Conservation (phyloP, 2,797 vertebrate species). For the Sarcoramphus papa region DNA sequence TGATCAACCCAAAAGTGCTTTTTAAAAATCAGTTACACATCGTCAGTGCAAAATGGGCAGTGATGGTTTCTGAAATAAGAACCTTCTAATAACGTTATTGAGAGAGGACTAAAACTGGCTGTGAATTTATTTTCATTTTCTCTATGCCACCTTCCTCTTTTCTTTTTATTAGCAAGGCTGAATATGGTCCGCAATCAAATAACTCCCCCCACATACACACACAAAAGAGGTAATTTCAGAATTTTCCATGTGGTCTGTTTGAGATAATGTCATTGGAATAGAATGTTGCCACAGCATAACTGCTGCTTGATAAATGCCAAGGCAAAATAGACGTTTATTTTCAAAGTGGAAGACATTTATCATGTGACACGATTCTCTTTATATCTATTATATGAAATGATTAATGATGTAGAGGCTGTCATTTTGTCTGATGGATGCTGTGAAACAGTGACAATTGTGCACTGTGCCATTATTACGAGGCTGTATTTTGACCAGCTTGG, state of each 20-base stretch:
- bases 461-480: conserved; percentile 31
- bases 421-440: conserved; percentile 60
- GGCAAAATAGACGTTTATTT: conserved; percentile 61
- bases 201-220: background rate
- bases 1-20: background rate
- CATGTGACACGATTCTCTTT: conserved; percentile 54
- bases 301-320: conserved; percentile 62
- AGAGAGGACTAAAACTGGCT: background rate
- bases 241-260: conserved; percentile 23
- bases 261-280: conserved; percentile 56
- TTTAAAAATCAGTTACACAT: background rate
- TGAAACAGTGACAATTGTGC: conserved; percentile 50
- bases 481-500: conserved; percentile 32
- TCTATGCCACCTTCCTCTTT: background rate
- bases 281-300: conserved; percentile 13
- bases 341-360: conserved; percentile 63
- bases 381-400: conserved; percentile 63
- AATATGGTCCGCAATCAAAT: background rate
- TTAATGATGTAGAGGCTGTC: conserved; percentile 60
- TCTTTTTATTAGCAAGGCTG: conserved; percentile 12
- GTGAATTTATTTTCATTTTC: conserved; percentile 29
- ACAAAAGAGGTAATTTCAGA: conserved; percentile 16
- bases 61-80: background rate
- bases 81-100: background rate
- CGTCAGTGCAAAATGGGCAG: background rate